Evolutionary conservation across 2,113 vertebrate genomes (phyloP).

Genomic region (Astur gentilis): DNA sequence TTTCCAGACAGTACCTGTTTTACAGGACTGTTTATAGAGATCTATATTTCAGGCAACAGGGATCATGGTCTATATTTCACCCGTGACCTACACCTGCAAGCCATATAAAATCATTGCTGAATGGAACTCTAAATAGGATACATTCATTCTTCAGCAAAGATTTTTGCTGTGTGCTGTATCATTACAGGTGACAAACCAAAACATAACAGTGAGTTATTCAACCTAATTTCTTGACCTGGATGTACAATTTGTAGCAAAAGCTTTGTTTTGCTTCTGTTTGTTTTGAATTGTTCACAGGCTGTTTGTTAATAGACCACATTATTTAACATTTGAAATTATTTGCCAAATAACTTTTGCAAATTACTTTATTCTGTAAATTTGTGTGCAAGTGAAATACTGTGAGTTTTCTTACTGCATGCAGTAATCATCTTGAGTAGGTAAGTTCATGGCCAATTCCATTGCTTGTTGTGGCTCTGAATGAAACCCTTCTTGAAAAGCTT

Average conservation of each 20-base stretch:
- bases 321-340: background rate
- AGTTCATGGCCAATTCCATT: background rate
- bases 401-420: background rate
- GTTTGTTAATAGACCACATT: background rate
- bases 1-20: background rate
- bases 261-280: background rate
- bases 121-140: background rate
- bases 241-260: background rate
- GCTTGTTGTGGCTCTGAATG: background rate
- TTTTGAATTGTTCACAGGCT: background rate
- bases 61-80: constrained; percentile 1
- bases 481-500: background rate
- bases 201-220: background rate
- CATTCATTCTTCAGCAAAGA: background rate
- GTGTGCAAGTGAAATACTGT: background rate
- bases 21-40: background rate
- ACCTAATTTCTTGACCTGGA: background rate
- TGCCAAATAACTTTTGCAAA: background rate
- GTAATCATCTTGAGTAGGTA: background rate
- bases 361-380: background rate
- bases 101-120: background rate
- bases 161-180: background rate
- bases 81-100: background rate
- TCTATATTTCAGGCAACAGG: background rate
- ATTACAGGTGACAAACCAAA: background rate